These are phyloP conservation scores for Heliconius ismenius DNA, from an alignment of 2,888 invertebrate genomes.

Conservation along the genomic window DNA sequence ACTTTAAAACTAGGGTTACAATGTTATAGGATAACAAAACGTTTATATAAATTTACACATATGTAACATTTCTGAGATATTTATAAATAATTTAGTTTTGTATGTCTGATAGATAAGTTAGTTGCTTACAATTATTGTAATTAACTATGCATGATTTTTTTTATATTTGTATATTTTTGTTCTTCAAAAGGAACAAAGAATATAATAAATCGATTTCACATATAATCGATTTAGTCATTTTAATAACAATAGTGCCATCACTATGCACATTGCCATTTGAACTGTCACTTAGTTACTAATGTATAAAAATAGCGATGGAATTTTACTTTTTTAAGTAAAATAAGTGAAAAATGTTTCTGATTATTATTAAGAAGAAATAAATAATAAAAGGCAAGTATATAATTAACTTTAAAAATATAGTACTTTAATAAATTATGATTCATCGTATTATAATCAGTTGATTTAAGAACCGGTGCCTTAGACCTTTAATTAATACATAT, in stretches of 20 bases:
- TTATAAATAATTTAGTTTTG: too few species aligned
- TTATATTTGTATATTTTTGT: too few species aligned
- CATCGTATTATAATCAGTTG: neutral
- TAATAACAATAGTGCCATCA: neutral
- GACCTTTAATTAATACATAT: neutral
- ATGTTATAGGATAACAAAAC: too few species aligned
- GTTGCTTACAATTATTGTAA: too few species aligned
- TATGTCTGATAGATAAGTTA: too few species aligned
- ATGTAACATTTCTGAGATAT: too few species aligned
- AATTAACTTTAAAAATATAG: neutral
- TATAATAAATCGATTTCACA: neutral
- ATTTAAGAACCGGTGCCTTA: neutral
- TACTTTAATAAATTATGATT: neutral
- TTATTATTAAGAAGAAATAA: neutral
- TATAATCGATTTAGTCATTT: neutral
- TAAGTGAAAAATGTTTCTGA: conserved; percentile 15
- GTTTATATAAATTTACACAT: too few species aligned
- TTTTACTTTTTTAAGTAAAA: neutral
- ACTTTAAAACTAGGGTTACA: too few species aligned
- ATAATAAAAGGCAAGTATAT: conserved; percentile 5
- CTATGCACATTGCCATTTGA: conserved; percentile 7
- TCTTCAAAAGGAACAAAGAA: too few species aligned
- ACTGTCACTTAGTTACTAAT: conserved; percentile 10
- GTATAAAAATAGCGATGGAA: conserved; percentile 17
- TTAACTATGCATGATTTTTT: too few species aligned